phyloP scores from a whole-genome alignment of 2,888 invertebrate species.

The Drosophila antonietae region DNA sequence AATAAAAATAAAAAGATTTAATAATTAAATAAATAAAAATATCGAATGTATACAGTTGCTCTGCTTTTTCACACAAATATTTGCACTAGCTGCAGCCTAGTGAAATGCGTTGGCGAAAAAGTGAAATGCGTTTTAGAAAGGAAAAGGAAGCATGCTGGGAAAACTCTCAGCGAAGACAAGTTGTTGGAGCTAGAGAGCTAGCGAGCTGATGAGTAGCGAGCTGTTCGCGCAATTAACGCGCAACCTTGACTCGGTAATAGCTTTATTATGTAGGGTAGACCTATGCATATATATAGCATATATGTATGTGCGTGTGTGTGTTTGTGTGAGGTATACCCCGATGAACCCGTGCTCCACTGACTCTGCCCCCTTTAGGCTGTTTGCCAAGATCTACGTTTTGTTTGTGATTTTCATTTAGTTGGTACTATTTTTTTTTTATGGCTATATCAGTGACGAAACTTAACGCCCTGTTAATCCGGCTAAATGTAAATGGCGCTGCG shows the following conservation, averaged over 20 bases:
- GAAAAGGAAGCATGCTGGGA: slow-evolving; percentile 59
- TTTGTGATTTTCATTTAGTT: slow-evolving; percentile 34
- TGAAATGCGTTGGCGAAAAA: slow-evolving; percentile 64
- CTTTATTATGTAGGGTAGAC: slow-evolving; percentile 40
- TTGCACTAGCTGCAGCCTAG: slow-evolving; percentile 42
- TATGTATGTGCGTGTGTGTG: not conserved
- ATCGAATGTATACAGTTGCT: slow-evolving; percentile 40
- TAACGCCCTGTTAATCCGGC: slow-evolving; percentile 79
- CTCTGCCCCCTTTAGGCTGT: slow-evolving; percentile 29
- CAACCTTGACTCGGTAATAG: slow-evolving; percentile 76
- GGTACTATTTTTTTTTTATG: slow-evolving; percentile 49
- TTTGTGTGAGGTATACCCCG: slow-evolving; percentile 2
- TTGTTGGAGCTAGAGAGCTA: not conserved
- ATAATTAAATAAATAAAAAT: slow-evolving; percentile 20
- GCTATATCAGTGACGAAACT: slow-evolving; percentile 65
- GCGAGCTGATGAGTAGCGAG: not conserved
- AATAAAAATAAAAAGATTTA: not conserved
- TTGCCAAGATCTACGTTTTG: slow-evolving; percentile 43
- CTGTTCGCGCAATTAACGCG: slow-evolving; percentile 43
- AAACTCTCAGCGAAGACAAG: slow-evolving; percentile 16
- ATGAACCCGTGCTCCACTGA: slow-evolving; percentile 21
- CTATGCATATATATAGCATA: not conserved
- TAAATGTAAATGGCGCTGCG: slow-evolving; percentile 64
- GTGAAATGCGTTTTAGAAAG: slow-evolving; percentile 78
- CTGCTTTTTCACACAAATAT: slow-evolving; percentile 67